A percentile compares a stretch with the other conserved stretches of the same genome.
These are phyloP conservation scores for Anguilla obscura DNA, from an alignment of 2,797 vertebrate species.

Conservation along the genomic window DNA sequence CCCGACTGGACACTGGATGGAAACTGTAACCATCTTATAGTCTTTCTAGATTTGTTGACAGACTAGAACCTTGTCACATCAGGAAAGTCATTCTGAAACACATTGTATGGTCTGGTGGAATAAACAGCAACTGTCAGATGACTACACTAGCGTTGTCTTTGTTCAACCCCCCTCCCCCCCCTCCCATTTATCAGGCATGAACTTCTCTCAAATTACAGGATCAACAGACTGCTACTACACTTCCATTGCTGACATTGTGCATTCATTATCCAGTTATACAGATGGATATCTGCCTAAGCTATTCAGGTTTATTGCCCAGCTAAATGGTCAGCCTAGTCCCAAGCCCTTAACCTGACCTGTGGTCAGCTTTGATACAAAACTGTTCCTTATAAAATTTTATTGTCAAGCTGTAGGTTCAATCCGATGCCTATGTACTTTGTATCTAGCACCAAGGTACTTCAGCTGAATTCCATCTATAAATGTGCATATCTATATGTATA, in stretches of 20 bases:
- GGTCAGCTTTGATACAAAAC: constrained; percentile 1
- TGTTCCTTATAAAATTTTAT: not conserved
- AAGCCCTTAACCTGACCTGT: not conserved
- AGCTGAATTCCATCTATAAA: not conserved
- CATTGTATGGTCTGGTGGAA: not conserved
- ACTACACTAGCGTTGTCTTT: not conserved
- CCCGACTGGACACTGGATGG: not conserved
- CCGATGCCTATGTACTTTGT: not conserved
- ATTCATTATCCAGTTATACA: not conserved
- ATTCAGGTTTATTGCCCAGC: not conserved
- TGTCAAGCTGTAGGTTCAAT: not conserved
- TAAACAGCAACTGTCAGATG: not conserved
- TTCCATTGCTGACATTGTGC: not conserved
- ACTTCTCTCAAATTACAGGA: not conserved
- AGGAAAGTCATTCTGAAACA: not conserved
- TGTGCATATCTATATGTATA: not conserved
- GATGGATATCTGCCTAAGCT: not conserved
- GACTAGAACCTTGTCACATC: not conserved
- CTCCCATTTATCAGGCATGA: not conserved
- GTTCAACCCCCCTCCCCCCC: not conserved
- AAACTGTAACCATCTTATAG: not conserved
- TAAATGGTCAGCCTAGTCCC: constrained; percentile 4
- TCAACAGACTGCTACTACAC: not conserved
- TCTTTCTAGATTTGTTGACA: not conserved
- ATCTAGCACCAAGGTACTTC: not conserved